These are phyloP conservation scores for Caenorhabditis virilis DNA, from an alignment of 2,888 invertebrate species.

Conservation along the genomic window DNA sequence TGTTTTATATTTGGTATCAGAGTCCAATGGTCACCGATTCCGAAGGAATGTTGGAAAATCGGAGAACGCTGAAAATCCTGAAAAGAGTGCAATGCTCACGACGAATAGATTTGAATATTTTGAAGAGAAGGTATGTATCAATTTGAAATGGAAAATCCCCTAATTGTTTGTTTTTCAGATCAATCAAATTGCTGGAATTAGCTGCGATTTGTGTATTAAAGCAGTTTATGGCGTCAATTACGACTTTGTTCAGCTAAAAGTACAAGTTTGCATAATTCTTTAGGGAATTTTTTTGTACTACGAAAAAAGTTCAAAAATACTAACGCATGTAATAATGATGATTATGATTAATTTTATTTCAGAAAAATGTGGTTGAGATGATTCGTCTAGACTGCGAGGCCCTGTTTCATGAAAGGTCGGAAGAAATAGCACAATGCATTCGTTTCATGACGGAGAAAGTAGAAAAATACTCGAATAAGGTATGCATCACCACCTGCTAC, in stretches of 20 bases:
- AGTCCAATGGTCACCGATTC: too few relatives aligned
- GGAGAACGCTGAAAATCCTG: neutral
- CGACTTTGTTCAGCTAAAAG: slow-evolving; percentile 53
- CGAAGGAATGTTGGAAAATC: too few relatives aligned
- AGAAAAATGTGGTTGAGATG: slow-evolving; percentile 49
- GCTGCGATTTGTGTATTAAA: slow-evolving; percentile 54
- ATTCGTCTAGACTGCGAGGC: slow-evolving; percentile 48
- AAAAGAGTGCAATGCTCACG: neutral
- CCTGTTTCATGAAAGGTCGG: slow-evolving; percentile 41
- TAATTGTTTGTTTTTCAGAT: slow-evolving; percentile 27
- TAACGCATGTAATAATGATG: neutral
- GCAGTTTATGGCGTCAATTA: slow-evolving; percentile 56
- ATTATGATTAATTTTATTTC: slow-evolving; percentile 10
- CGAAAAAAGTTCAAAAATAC: neutral
- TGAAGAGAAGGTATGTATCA: slow-evolving; percentile 21
- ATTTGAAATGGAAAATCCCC: neutral
- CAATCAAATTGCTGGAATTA: slow-evolving; percentile 48
- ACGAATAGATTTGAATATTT: slow-evolving; percentile 21
- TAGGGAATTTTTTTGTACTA: neutral
- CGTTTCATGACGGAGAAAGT: slow-evolving; percentile 45
- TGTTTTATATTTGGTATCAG: too few relatives aligned
- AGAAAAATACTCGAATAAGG: slow-evolving; percentile 47
- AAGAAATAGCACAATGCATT: slow-evolving; percentile 45
- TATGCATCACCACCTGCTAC: slow-evolving; percentile 24
- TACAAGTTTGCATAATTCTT: neutral